Conservation (phyloP, 2,888 invertebrate genomes). For the Calliopum simillimum region DNA sequence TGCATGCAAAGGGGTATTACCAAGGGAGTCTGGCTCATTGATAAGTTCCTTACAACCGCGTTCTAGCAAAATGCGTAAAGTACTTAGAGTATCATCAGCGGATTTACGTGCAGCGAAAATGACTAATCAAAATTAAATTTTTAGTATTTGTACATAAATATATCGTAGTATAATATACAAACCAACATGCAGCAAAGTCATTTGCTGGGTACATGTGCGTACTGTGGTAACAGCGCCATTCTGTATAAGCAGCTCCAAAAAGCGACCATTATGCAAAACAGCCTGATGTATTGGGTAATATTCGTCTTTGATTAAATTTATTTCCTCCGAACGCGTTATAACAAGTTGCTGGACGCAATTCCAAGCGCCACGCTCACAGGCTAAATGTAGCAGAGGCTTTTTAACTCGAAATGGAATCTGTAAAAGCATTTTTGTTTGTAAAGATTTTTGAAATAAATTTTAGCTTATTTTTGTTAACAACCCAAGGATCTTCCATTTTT, state of each 20-base stretch:
- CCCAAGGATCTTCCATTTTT: conserved; percentile 78
- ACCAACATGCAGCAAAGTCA: conserved; percentile 77
- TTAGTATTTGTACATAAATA: neutral
- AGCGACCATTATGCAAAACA: conserved; percentile 78
- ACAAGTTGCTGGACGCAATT: conserved; percentile 77
- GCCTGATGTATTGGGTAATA: conserved; percentile 84
- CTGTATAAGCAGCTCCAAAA: conserved; percentile 74
- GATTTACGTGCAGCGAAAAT: conserved; percentile 77
- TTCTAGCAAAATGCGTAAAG: conserved; percentile 76
- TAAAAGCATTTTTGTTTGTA: neutral
- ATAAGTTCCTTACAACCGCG: conserved; percentile 80
- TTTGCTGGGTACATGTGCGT: conserved; percentile 77
- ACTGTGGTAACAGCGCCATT: conserved; percentile 80
- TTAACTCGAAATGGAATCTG: conserved; percentile 70
- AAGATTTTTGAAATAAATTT: conserved; percentile 19
- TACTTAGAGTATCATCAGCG: conserved; percentile 78
- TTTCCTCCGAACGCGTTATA: conserved; percentile 75
- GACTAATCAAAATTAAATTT: conserved; percentile 61
- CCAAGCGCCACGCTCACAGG: conserved; percentile 80
- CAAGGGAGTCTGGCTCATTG: conserved; percentile 78
- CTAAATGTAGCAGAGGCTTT: conserved; percentile 75
- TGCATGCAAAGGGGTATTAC: conserved; percentile 80
- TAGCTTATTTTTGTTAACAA: conserved; percentile 50
- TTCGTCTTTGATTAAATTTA: conserved; percentile 78
- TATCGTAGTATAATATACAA: conserved; percentile 47